A percentile compares a stretch with the other conserved stretches of the same genome.
phyloP scores from a whole-genome alignment of 2,888 invertebrate species.

The Elgonia sp. region DNA sequence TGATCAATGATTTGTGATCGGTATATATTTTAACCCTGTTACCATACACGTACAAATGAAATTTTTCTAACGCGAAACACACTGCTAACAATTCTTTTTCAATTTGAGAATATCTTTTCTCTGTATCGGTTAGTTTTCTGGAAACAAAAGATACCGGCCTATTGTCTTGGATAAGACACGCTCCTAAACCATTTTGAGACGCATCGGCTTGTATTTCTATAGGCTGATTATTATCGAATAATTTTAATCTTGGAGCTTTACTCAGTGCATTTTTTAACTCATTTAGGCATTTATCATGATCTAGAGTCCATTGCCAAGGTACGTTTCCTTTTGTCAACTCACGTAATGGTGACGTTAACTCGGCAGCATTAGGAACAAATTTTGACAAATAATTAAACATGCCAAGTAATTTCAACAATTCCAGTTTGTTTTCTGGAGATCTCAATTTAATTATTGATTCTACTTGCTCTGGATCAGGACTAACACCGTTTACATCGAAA shows the following conservation, averaged over 20 bases:
- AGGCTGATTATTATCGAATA: constrained; percentile 78
- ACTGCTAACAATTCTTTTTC: constrained; percentile 85
- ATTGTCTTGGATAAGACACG: constrained; percentile 82
- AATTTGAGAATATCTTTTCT: constrained; percentile 84
- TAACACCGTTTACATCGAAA: constrained; percentile 4
- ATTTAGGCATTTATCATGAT: constrained; percentile 33
- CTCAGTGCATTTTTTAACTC: constrained; percentile 48
- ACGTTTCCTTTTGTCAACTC: constrained; percentile 76
- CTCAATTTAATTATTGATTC: constrained; percentile 10
- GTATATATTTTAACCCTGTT: constrained; percentile 78
- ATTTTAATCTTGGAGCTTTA: constrained; percentile 77
- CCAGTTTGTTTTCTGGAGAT: constrained; percentile 16
- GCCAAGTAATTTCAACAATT: constrained; percentile 55
- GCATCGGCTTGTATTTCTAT: constrained; percentile 82
- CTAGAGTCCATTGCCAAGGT: too few relatives aligned
- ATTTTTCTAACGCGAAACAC: constrained; percentile 82
- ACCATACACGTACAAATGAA: constrained; percentile 82
- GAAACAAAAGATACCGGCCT: constrained; percentile 83
- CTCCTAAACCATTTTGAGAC: constrained; percentile 81
- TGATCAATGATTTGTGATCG: constrained; percentile 83
- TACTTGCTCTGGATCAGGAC: constrained; percentile 10
- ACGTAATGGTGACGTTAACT: constrained; percentile 69
- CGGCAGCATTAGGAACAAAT: constrained; percentile 68
- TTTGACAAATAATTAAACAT: constrained; percentile 41
- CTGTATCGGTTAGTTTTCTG: constrained; percentile 79